Conservation (phyloP, 2,113 vertebrate species). For the Sminthopsis crassicaudata region DNA sequence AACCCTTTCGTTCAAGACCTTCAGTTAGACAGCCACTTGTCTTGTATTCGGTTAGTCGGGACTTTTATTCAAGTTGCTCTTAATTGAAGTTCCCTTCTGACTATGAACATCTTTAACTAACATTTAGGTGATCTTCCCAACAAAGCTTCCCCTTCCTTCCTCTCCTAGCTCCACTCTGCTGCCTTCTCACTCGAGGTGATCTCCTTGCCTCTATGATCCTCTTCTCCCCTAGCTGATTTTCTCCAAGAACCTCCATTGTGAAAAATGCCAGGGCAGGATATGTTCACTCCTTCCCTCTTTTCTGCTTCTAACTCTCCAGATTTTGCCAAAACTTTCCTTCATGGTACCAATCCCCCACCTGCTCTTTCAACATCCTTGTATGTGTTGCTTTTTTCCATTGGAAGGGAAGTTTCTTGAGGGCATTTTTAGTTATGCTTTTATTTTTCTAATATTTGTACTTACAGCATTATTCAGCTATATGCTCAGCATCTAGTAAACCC, state of each 20-base stretch:
- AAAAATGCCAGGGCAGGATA: neutral
- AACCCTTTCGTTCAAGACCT: neutral
- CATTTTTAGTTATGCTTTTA: neutral
- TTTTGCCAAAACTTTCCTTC: neutral
- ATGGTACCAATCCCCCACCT: neutral
- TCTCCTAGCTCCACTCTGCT: neutral
- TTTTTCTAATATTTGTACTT: neutral
- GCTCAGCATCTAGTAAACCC: neutral
- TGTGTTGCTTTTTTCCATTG: neutral
- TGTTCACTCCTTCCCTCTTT: neutral
- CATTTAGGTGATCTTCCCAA: neutral
- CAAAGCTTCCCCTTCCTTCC: neutral
- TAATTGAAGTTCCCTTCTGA: neutral
- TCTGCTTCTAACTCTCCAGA: neutral
- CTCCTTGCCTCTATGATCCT: neutral
- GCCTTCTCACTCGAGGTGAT: neutral
- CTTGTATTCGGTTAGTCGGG: neutral
- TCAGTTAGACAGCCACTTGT: neutral
- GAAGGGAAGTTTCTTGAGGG: neutral
- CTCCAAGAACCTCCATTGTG: neutral
- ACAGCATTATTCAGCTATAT: neutral
- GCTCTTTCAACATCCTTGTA: neutral
- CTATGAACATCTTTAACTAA: neutral
- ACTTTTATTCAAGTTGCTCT: neutral
- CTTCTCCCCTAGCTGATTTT: neutral